These are phyloP conservation scores for Varecia variegata DNA, from an alignment of 2,797 vertebrate species.

Conservation along the genomic window DNA sequence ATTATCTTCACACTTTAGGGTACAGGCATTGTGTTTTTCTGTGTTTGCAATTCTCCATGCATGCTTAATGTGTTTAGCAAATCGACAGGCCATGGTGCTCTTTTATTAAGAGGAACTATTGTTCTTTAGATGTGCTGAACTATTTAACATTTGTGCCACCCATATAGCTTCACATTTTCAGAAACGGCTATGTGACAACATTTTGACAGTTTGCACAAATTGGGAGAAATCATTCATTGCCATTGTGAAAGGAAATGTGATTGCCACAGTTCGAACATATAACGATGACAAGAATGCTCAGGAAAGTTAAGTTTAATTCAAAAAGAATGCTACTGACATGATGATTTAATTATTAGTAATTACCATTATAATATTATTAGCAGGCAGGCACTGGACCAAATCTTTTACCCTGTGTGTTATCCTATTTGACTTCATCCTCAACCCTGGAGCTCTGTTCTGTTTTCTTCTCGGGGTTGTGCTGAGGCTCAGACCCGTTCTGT, in stretches of 20 bases:
- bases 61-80: not conserved
- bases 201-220: not conserved
- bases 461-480: not conserved
- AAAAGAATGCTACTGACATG: not conserved
- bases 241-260: not conserved
- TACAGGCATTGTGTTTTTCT: not conserved
- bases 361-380: not conserved
- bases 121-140: not conserved
- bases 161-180: not conserved
- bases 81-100: not conserved
- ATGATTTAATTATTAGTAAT: not conserved
- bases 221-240: not conserved
- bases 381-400: no score
- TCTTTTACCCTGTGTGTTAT: not conserved
- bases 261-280: not conserved
- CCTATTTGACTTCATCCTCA: accelerated
- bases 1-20: not conserved
- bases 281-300: not conserved
- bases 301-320: not conserved
- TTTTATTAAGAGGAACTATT: not conserved
- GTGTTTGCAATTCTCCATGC: not conserved
- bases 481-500: not conserved
- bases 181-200: not conserved
- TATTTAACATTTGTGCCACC: not conserved
- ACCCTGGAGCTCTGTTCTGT: not conserved